A percentile compares a stretch with the other conserved stretches of the same genome.
phyloP scores from a whole-genome alignment of 2,113 vertebrate genomes.

The crab-eating macaque (Macaca fascicularis) region DNA sequence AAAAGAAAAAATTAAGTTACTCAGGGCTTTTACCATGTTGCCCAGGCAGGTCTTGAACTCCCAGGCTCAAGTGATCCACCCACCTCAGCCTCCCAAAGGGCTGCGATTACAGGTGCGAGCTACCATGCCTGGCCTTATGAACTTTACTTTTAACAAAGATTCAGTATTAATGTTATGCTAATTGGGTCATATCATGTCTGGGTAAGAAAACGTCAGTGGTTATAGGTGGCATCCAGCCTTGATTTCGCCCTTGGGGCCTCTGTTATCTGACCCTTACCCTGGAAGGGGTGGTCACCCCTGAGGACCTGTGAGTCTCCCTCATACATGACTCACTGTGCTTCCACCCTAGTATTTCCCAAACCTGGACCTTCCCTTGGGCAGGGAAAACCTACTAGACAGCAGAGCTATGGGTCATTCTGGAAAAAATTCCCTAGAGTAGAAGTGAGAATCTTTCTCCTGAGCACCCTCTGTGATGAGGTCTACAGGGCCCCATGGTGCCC shows the following conservation, averaged over 20 bases:
- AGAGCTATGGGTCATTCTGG: neutral
- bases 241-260: neutral
- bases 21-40: no score
- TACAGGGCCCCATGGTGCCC: neutral
- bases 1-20: constrained; percentile 48
- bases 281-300: neutral
- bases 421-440: neutral
- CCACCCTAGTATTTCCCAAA: neutral
- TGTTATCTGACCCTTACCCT: neutral
- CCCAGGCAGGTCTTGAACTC: neutral
- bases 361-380: neutral
- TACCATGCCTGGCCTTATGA: neutral
- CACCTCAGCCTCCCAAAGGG: neutral
- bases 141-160: neutral
- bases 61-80: neutral
- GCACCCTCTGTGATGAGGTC: neutral
- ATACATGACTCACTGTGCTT: neutral
- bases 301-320: neutral
- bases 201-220: neutral
- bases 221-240: neutral
- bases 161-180: neutral
- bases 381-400: neutral
- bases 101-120: neutral
- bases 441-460: neutral
- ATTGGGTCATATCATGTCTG: neutral